Percentiles rank a stretch among this genome's conserved stretches.
phyloP scores from a whole-genome alignment of 2,113 vertebrate genomes.

The Prunella himalayana region DNA sequence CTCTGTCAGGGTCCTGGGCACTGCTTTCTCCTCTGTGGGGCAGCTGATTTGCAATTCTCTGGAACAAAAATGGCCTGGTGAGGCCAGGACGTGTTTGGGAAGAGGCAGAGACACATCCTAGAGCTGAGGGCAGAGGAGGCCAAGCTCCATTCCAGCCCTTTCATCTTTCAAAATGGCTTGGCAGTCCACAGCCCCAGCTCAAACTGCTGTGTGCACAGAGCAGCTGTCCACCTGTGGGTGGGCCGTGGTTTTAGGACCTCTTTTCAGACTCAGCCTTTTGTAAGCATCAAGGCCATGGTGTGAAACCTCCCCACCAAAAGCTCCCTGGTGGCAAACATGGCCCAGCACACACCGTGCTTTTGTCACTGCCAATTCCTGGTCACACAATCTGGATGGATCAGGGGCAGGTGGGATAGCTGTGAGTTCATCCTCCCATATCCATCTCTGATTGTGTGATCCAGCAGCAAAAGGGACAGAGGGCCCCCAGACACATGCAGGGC shows the following conservation, averaged over 20 bases:
- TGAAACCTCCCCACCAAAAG: not conserved
- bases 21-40: not conserved
- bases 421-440: not conserved
- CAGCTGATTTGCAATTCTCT: not conserved
- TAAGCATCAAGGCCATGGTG: not conserved
- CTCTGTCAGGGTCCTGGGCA: not conserved
- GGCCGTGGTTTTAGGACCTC: not conserved
- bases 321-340: not conserved
- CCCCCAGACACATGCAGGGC: not conserved
- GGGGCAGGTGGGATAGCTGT: not conserved
- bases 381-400: not conserved
- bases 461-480: not conserved
- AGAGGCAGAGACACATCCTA: not conserved
- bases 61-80: not conserved
- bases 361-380: not conserved
- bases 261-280: not conserved
- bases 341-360: not conserved
- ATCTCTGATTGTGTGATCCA: not conserved
- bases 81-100: not conserved
- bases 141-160: not conserved
- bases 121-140: not conserved
- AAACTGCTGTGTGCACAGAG: not conserved
- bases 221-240: not conserved
- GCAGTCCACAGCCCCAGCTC: not conserved
- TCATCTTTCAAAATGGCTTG: not conserved